Percentiles rank a stretch among this genome's conserved stretches.
Evolutionary conservation across 2,888 invertebrate species (phyloP).

Genomic region (Agrenia bidenticulata): DNA sequence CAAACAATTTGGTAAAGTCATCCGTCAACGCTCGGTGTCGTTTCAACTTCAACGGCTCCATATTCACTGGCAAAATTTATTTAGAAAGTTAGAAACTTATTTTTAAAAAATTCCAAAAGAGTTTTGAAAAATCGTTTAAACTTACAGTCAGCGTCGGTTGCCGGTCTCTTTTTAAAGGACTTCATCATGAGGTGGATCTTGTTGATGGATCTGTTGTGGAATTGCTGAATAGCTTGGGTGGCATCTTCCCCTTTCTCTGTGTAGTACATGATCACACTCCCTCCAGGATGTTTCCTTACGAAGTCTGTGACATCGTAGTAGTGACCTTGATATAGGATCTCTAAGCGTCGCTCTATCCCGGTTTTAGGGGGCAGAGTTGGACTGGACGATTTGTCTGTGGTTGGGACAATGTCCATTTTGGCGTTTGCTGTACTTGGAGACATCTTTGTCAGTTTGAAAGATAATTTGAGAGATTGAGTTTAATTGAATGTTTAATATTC

Average conservation of each 20-base stretch:
- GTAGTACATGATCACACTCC: conserved; percentile 23
- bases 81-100: too few species aligned
- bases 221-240: conserved; percentile 28
- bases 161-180: conserved; percentile 15
- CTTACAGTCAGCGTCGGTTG: background rate
- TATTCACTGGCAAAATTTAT: conserved; percentile 21
- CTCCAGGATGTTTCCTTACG: conserved; percentile 30
- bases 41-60: conserved; percentile 38
- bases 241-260: conserved; percentile 29
- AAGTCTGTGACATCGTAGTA: conserved; percentile 39
- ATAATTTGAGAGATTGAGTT: too few species aligned
- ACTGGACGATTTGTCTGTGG: too few species aligned
- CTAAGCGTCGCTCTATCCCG: too few species aligned
- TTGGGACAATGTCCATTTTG: too few species aligned
- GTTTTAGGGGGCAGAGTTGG: too few species aligned
- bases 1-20: conserved; percentile 47
- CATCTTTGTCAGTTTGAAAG: too few species aligned
- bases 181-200: conserved; percentile 24
- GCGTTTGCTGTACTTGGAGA: too few species aligned
- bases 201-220: conserved; percentile 17
- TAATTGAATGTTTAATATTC: too few species aligned
- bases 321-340: conserved; percentile 32
- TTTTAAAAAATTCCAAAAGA: background rate
- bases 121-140: too few species aligned
- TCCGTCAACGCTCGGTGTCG: conserved; percentile 40